Evolutionary conservation across 2,797 vertebrate genomes (phyloP), one percentile per base, ranked within the genome.

Genomic region (Sciurus carolinensis): DNA sequence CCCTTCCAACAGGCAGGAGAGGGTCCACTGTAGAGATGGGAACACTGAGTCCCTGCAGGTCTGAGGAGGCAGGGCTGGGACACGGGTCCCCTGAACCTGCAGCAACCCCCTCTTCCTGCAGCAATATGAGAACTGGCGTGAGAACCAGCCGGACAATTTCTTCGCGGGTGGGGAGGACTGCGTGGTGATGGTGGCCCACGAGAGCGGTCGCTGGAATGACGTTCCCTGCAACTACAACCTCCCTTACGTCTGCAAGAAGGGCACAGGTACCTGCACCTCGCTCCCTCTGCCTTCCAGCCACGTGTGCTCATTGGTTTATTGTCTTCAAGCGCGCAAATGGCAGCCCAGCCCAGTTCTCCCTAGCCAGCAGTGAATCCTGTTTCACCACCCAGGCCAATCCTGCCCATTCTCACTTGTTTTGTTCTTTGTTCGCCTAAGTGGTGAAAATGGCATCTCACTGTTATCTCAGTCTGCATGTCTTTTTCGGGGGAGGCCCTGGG

Each of bases 211-310:
- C 97, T 99, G 99, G 99, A 99, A 99, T 0, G 99, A 99, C 0
- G 99, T 99, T 50, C 99, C 99, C 93, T 99, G 99, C 98, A 99
- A 99, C 99, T 99, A 99, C 98, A 99, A 99, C 97, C 99, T 99
- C 97, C 99, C 99, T 91, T 99, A 99, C 42, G 99, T 99, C 98
- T 99, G 99, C 99, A 99, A 99, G 98, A 99, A 99, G 91, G 99
- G 99, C 98, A 99, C 99, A 99, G 99, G 99, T 99, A 98, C 96
- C 5, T 10, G 1, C 13, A 0, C 1, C 5, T 2, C 30, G 14
- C 73, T 26, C 24, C 24, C 59, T 62, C 59, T 62, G 10, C 24
- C 59, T 62, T 62, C 59, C 59, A 26, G 9, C 47, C 28, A 18
- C 9, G 20, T 24, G 17, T 1, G 73, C 18, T 76, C 39, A 15